These are phyloP conservation scores for Bursaphelenchus mucronatus DNA, from an alignment of 1,140 invertebrate species.

Conservation along the genomic window DNA sequence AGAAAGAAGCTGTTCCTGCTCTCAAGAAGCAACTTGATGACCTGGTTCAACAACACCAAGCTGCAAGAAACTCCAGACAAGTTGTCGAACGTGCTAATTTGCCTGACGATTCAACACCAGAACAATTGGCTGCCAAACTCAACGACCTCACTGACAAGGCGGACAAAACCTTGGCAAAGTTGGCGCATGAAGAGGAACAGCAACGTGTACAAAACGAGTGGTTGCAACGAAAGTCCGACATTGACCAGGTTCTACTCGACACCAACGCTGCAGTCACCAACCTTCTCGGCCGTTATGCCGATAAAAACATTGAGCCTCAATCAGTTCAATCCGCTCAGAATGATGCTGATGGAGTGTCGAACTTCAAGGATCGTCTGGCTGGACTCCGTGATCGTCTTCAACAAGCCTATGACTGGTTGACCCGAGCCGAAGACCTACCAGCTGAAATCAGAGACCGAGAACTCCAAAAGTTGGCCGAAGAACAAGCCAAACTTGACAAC, in stretches of 20 bases:
- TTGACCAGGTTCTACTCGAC: not conserved
- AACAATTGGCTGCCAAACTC: not conserved
- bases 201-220: not conserved
- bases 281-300: not conserved
- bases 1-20: constrained; percentile 4
- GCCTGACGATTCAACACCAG: not conserved
- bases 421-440: not conserved
- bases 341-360: not conserved
- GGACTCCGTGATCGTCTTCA: not conserved
- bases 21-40: not conserved
- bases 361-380: not conserved
- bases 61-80: constrained; percentile 1
- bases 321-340: not conserved
- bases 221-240: not conserved
- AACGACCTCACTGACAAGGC: not conserved
- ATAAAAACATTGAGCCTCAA: not conserved
- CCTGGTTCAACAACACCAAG: not conserved
- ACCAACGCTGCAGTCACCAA: not conserved
- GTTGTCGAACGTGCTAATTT: not conserved
- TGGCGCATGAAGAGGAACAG: not conserved
- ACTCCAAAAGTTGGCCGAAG: not conserved
- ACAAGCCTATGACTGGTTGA: constrained; percentile 9
- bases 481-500: not conserved
- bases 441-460: not conserved
- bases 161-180: not conserved